phyloP scores from a whole-genome alignment of 2,113 vertebrate genomes.

The Sclerurus mexicanus region DNA sequence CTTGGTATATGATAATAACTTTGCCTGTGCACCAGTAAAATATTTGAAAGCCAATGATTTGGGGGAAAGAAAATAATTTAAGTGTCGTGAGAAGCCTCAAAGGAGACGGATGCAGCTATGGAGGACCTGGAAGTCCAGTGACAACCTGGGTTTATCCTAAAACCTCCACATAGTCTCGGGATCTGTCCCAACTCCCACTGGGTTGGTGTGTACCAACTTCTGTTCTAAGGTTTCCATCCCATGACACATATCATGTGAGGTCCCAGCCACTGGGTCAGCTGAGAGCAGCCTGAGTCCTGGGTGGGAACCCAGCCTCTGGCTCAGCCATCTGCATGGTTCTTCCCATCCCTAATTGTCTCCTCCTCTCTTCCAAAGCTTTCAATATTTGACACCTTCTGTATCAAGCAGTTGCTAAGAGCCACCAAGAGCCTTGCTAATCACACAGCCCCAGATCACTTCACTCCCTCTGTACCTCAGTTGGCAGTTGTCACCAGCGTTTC shows the following conservation, averaged over 20 bases:
- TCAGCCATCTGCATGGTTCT: background rate
- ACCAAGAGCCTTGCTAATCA: background rate
- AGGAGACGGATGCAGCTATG: background rate
- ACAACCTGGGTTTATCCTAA: background rate
- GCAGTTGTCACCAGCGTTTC: background rate
- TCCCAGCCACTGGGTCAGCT: background rate
- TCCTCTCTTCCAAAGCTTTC: background rate
- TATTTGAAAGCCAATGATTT: background rate
- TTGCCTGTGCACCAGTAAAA: background rate
- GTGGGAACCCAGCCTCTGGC: background rate
- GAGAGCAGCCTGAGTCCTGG: background rate
- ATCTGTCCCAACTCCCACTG: fast-evolving
- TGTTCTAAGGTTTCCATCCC: background rate
- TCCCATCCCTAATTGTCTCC: background rate
- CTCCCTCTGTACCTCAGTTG: background rate
- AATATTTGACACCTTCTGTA: background rate
- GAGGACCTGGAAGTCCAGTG: background rate
- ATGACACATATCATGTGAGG: background rate
- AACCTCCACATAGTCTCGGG: background rate
- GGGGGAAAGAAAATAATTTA: background rate
- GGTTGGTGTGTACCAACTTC: background rate
- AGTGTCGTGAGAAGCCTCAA: background rate
- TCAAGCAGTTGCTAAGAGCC: background rate
- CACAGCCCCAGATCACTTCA: background rate
- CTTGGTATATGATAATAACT: background rate